These are phyloP conservation scores for Stegodyphus mimosarum DNA, from an alignment of 1,140 invertebrate genomes.

Conservation along the genomic window DNA sequence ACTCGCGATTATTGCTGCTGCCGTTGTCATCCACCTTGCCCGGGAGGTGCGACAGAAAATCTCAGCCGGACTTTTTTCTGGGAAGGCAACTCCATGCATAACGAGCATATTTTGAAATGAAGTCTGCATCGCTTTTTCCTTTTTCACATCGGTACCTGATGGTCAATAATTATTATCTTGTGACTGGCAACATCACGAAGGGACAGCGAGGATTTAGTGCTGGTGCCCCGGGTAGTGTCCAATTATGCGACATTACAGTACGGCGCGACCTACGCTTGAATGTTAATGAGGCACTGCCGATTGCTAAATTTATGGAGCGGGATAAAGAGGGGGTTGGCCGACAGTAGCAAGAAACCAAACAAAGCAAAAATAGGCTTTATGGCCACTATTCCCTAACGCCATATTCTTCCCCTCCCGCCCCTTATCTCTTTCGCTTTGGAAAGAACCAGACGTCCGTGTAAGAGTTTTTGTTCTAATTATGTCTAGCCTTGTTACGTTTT, in stretches of 20 bases:
- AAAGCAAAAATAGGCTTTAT: background rate
- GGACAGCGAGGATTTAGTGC: slow-evolving; percentile 30
- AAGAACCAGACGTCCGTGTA: background rate
- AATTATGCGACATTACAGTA: slow-evolving; percentile 54
- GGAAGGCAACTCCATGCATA: no score
- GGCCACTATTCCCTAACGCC: background rate
- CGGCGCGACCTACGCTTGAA: slow-evolving; percentile 51
- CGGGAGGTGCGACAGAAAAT: no score
- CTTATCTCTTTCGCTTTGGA: background rate
- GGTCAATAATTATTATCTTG: slow-evolving; percentile 50
- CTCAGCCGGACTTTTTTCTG: no score
- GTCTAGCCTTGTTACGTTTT: background rate
- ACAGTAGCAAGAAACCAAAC: slow-evolving; percentile 24
- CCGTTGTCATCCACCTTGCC: no score
- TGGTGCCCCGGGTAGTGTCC: slow-evolving; percentile 18
- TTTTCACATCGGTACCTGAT: slow-evolving; percentile 1
- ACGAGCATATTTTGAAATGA: no score
- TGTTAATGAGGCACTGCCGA: slow-evolving; percentile 45
- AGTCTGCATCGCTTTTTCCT: no score
- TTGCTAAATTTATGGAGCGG: slow-evolving; percentile 40
- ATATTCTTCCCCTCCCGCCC: background rate
- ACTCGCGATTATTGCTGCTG: no score
- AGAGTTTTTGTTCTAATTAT: background rate
- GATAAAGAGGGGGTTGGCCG: slow-evolving; percentile 32
- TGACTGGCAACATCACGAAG: slow-evolving; percentile 36